Evolutionary conservation across 2,113 vertebrate species (phyloP), one percentile per base, ranked within the genome.

Genomic region (Emydura subglobosa): DNA sequence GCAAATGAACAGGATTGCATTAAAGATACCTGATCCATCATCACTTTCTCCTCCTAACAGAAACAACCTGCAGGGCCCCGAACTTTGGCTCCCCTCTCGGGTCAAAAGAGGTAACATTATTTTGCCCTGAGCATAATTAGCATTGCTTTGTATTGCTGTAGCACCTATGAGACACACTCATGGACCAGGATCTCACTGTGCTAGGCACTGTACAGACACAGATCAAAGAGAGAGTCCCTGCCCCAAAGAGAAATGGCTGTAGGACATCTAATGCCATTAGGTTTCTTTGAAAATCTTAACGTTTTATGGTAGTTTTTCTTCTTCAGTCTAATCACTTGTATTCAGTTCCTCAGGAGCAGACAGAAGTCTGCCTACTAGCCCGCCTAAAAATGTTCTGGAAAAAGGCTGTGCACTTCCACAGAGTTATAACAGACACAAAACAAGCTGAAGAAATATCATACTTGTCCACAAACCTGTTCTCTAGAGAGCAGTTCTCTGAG

Each of bases 371-470:
- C 84, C 24, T 25, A 55, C 42, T 10, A 87, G 4, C 10, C 57
- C 19, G 68, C 51, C 11, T 76, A 27, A 88, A 91, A 83, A 49
- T 80, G 0, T 5, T 53, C 6, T 55, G 59, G 74, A 50, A 88
- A 86, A 80, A 11, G n/a, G 1, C 1, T 68, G 0, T 49, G 14
- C 31, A 14, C 10, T 54, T 93, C 55, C 42, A 25, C 5, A 57
- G 81, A 89, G 16, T 55, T 85, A 80, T 47, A 7, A 90, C 9
- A 44, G 39, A 39, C 54, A 89, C 39, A 81, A 91, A 90, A 85
- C 2, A 1, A 2, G 13, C 17, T 81, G 29, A 42, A 83, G 39
- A 89, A 87, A 85, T 72, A 24, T 55, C n/a, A 42, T 44, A 7
- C 80, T 89, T 85, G 39, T 9, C 50, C 87, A 3, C 49, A 89